These are phyloP conservation scores for Geopemphigus sp. DNA, from an alignment of 1,140 invertebrate genomes.

Conservation along the genomic window DNA sequence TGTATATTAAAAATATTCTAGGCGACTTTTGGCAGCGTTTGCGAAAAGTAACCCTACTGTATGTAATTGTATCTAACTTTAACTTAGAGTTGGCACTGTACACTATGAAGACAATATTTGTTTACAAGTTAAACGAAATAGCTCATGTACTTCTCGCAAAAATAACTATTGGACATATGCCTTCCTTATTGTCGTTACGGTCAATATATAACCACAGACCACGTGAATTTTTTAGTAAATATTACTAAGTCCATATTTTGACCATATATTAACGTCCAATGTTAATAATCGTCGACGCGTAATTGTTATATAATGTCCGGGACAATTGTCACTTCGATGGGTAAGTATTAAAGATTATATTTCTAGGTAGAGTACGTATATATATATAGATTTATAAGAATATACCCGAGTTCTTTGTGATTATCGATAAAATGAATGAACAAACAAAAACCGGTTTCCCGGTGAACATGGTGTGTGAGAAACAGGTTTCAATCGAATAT, in stretches of 20 bases:
- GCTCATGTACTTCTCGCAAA: background rate
- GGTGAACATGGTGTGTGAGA: background rate
- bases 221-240: no score
- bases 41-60: background rate
- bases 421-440: background rate
- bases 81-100: background rate
- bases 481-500: slow-evolving; percentile 32
- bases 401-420: background rate
- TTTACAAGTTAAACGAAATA: background rate
- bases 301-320: no score
- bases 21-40: background rate
- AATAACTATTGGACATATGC: background rate
- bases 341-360: no score
- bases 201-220: no score
- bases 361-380: no score
- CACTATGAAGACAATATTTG: background rate
- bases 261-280: no score
- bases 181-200: no score
- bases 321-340: no score
- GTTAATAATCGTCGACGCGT: no score
- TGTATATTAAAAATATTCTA: background rate
- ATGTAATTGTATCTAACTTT: background rate
- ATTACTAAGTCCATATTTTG: no score
- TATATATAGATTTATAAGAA: background rate
- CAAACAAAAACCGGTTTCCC: slow-evolving; percentile 24